These are phyloP conservation scores for Lasioglossum lativentre DNA, from an alignment of 2,888 invertebrate species.

Conservation along the genomic window DNA sequence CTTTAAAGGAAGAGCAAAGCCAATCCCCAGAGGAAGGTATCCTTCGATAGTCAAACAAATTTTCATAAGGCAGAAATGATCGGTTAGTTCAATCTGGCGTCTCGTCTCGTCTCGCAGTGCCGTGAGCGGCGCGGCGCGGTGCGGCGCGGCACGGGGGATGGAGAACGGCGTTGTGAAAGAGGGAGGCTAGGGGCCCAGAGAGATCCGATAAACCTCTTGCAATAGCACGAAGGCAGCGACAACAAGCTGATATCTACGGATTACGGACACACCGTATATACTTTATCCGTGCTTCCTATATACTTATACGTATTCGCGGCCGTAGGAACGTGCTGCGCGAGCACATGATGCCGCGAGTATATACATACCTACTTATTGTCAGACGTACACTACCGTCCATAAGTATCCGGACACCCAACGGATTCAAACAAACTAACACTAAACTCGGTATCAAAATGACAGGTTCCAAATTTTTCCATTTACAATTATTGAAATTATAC, in stretches of 20 bases:
- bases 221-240: slow-evolving; percentile 66
- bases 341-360: slow-evolving; percentile 7
- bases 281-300: slow-evolving; percentile 52
- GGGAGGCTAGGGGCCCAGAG: background rate
- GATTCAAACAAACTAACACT: background rate
- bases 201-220: slow-evolving; percentile 70
- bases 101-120: slow-evolving; percentile 16
- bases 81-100: slow-evolving; percentile 52
- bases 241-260: slow-evolving; percentile 70
- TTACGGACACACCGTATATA: slow-evolving; percentile 62
- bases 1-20: slow-evolving; percentile 26
- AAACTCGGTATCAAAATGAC: too few relatives aligned
- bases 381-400: background rate
- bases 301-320: slow-evolving; percentile 35
- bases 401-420: background rate
- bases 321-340: background rate
- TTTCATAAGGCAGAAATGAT: slow-evolving; percentile 66
- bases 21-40: slow-evolving; percentile 43
- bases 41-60: slow-evolving; percentile 58
- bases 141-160: background rate
- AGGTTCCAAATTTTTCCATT: too few relatives aligned
- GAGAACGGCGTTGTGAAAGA: background rate
- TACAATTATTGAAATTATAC: too few relatives aligned
- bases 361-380: background rate
- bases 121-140: background rate